Evolutionary conservation across 2,888 invertebrate species (phyloP).

Genomic region (Cerceris ruficornis): DNA sequence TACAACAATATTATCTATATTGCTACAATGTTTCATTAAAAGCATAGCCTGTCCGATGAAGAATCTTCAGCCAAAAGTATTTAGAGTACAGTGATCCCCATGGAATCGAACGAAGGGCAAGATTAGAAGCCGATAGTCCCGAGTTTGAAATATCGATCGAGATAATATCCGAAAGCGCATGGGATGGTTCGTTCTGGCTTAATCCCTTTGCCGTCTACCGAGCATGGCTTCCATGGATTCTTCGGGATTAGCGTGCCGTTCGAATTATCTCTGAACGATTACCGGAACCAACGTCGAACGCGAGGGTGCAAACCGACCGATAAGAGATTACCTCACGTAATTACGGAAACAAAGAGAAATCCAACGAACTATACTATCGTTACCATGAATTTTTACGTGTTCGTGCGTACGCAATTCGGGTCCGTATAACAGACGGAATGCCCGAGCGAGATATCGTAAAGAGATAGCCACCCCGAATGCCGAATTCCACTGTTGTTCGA

Average conservation of each 20-base stretch:
- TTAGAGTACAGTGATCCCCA: neutral
- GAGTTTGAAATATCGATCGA: slow-evolving; percentile 50
- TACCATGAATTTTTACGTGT: slow-evolving; percentile 4
- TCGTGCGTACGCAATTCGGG: neutral
- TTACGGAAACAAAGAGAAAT: neutral
- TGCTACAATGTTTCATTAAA: too few species aligned
- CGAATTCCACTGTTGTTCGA: slow-evolving; percentile 72
- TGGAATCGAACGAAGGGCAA: slow-evolving; percentile 39
- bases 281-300: slow-evolving; percentile 4
- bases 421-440: slow-evolving; percentile 45
- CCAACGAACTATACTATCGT: neutral
- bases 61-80: neutral
- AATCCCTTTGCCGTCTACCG: slow-evolving; percentile 68
- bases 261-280: slow-evolving; percentile 40
- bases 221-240: slow-evolving; percentile 61
- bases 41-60: too few species aligned
- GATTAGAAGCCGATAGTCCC: slow-evolving; percentile 44
- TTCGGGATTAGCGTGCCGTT: slow-evolving; percentile 61
- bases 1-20: too few species aligned
- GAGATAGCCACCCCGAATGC: slow-evolving; percentile 74
- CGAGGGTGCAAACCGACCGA: slow-evolving; percentile 5
- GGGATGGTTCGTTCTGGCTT: slow-evolving; percentile 59
- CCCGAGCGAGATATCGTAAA: slow-evolving; percentile 64
- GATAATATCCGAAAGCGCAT: slow-evolving; percentile 65
- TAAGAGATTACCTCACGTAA: slow-evolving; percentile 30